Base-by-base conservation (phyloP, 2,888 invertebrate species). In the Amiota communis region DNA sequence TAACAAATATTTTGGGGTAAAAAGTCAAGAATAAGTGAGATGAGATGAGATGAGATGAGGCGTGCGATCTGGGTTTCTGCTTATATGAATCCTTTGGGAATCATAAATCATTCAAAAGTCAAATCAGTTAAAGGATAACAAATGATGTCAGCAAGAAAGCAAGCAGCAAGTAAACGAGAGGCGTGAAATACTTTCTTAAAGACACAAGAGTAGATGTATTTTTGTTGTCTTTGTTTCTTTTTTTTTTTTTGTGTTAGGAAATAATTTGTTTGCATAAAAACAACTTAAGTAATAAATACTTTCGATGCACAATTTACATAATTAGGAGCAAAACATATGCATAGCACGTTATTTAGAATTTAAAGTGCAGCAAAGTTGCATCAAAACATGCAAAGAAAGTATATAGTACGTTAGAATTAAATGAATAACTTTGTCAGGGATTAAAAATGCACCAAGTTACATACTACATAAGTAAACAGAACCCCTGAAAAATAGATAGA, bases 351-450 rank as follows among this genome's bases (percentile, higher is more conserved):
- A 36, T 6, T 36, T 6, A 36, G 36, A 36, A 36, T 36, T 36
- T 6, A 36, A 36, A 6, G 6, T 36, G 8, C 36, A 36, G 36
- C 36, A 36, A n/a, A 36, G 36, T 36, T 36, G 36, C 8, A 6
- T 4, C 36, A 36, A 4, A n/a, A 6, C 36, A 36, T 36, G 36
- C 36, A 6, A 6, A 36, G 36, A 36, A 36, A 23, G 23, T 2
- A 23, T 3, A 36, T 36, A 36, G 36, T 6, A 36, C 6, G 0
- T 23, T 49, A 47, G 61, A 80, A 84, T 85, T 83, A 84, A 85
- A 84, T 85, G 85, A 83, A 83, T 85, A 83, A 85, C 79, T 59
- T 82, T 80, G 36, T 76, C 79, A 81, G 78, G 83, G 84, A 84
- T 83, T 85, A 81, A 85, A 84, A 78, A 83, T 81, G 23, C 59